Evolutionary conservation across 2,888 invertebrate genomes (phyloP).

Genomic region (Eristalinus aeneus): DNA sequence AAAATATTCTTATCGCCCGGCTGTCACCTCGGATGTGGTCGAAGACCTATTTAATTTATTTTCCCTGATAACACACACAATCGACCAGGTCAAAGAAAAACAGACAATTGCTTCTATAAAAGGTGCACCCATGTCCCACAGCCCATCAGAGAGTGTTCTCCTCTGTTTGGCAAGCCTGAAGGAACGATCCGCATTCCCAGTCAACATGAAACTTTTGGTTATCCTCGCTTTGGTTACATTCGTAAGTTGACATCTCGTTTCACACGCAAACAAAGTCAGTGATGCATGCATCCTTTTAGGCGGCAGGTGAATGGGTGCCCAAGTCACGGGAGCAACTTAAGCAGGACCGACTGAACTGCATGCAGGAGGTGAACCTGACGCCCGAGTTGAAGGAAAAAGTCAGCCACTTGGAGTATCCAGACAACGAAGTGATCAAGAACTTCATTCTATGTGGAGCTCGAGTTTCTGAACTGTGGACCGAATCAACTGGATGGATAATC

Average conservation of each 20-base stretch:
- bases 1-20: constrained; percentile 20
- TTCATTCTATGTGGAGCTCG: constrained; percentile 48
- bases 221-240: constrained; percentile 29
- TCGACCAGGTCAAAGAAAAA: background rate
- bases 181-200: background rate
- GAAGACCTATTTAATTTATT: constrained; percentile 1
- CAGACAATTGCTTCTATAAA: constrained; percentile 12
- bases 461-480: constrained; percentile 38
- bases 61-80: constrained; percentile 1
- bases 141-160: constrained; percentile 3
- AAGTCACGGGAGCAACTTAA: constrained; percentile 26
- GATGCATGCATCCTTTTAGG: background rate
- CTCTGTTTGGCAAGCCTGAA: background rate
- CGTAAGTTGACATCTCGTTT: constrained; percentile 12
- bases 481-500: constrained; percentile 21
- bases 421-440: constrained; percentile 13
- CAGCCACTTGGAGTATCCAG: constrained; percentile 27
- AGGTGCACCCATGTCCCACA: background rate
- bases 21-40: constrained; percentile 2
- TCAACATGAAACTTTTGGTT: constrained; percentile 38
- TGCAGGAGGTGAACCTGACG: constrained; percentile 9
- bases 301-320: constrained; percentile 48
- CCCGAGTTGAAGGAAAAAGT: constrained; percentile 23
- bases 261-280: background rate
- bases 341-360: constrained; percentile 24